Evolutionary conservation across 2,888 invertebrate genomes (phyloP).

Genomic region (Boloria selene): DNA sequence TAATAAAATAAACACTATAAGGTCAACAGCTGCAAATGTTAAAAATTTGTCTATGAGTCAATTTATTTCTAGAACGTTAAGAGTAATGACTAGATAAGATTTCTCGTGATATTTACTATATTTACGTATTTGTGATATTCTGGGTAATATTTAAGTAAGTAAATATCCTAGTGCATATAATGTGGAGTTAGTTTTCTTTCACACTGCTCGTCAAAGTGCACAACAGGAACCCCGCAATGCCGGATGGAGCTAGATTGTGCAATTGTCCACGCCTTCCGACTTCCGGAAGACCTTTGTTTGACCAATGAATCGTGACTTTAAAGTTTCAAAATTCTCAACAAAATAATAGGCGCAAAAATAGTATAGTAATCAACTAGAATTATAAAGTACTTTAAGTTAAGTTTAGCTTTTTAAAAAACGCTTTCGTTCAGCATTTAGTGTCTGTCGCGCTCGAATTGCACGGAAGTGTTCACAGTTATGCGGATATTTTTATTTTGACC

Average conservation of each 20-base stretch:
- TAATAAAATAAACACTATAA: slow-evolving; percentile 44
- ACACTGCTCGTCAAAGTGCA: slow-evolving; percentile 4
- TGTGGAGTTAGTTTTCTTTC: too few species aligned
- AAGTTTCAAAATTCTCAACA: not conserved
- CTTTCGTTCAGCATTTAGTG: not conserved
- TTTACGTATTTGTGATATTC: too few species aligned
- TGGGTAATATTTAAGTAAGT: too few species aligned
- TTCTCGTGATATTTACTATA: too few species aligned
- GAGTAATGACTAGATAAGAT: slow-evolving; percentile 3
- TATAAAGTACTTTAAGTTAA: too few species aligned
- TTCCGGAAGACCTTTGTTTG: slow-evolving; percentile 48
- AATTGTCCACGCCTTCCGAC: slow-evolving; percentile 57
- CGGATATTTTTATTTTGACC: slow-evolving; percentile 54
- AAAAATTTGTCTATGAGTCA: slow-evolving; percentile 24
- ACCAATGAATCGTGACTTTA: slow-evolving; percentile 18
- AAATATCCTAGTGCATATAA: too few species aligned
- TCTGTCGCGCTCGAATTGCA: slow-evolving; percentile 42
- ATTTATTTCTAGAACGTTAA: slow-evolving; percentile 38
- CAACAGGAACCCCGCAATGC: slow-evolving; percentile 33
- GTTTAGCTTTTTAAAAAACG: not conserved
- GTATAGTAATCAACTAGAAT: too few species aligned
- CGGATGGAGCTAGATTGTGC: slow-evolving; percentile 63
- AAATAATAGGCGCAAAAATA: too few species aligned
- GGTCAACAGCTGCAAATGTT: slow-evolving; percentile 31
- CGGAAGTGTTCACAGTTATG: slow-evolving; percentile 54